Conservation (phyloP, 2,113 vertebrate genomes). For the Sander vitreus region DNA sequence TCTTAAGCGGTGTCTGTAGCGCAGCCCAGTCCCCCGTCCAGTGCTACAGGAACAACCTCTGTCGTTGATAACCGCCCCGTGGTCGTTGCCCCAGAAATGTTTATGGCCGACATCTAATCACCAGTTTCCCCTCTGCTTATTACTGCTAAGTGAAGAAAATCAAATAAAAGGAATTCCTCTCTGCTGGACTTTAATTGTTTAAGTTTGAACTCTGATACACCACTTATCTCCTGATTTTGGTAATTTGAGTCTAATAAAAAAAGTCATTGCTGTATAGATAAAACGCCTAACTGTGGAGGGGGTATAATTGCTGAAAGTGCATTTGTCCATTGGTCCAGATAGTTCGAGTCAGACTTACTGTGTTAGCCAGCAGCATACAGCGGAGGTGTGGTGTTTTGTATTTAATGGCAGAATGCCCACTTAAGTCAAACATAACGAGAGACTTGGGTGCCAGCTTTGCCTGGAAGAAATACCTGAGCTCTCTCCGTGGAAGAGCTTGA, state of each 20-base stretch:
- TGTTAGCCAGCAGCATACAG: slow-evolving; percentile 16
- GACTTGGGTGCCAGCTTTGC: slow-evolving; percentile 39
- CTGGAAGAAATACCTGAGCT: slow-evolving; percentile 51
- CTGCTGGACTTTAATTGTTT: slow-evolving; percentile 61
- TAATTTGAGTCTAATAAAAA: slow-evolving; percentile 55
- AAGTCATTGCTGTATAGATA: slow-evolving; percentile 52
- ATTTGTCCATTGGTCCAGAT: slow-evolving; percentile 45
- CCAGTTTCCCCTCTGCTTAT: slow-evolving; percentile 26
- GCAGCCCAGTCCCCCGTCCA: slow-evolving; percentile 47
- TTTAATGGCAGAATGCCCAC: slow-evolving; percentile 45
- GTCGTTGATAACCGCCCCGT: slow-evolving; percentile 44
- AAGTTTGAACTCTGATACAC: slow-evolving; percentile 55
- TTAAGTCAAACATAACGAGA: slow-evolving; percentile 58
- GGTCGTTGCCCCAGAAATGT: slow-evolving; percentile 43
- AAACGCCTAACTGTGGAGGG: slow-evolving; percentile 35
- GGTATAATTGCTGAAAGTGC: slow-evolving; percentile 45
- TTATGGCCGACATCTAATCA: slow-evolving; percentile 63
- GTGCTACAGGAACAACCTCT: slow-evolving; percentile 50
- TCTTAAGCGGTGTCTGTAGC: slow-evolving; percentile 66
- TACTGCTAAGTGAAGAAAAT: slow-evolving; percentile 58
- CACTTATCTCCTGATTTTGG: slow-evolving; percentile 52
- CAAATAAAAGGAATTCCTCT: slow-evolving; percentile 56
- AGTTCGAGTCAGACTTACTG: slow-evolving; percentile 25
- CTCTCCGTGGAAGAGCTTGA: slow-evolving; percentile 82
- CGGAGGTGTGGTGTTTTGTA: slow-evolving; percentile 16